Evolutionary conservation across 2,888 invertebrate species (phyloP).

Genomic region (Drosophila koepferae): DNA sequence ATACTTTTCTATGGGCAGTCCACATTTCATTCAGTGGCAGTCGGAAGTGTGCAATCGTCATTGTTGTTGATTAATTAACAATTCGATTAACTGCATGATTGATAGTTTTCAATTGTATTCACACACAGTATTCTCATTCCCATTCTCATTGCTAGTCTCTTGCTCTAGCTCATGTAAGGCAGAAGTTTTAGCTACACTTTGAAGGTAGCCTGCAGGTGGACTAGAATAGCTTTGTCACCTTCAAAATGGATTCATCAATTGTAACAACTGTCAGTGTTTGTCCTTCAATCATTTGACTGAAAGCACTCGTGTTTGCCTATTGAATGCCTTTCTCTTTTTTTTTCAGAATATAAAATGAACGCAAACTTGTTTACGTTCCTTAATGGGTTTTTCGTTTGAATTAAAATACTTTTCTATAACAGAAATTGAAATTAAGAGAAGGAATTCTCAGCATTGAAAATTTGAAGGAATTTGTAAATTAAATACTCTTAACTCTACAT

Average conservation of each 20-base stretch:
- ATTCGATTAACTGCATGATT: slow-evolving; percentile 61
- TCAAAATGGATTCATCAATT: slow-evolving; percentile 35
- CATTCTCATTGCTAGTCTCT: not conserved
- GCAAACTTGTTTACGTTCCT: not conserved
- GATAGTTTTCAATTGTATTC: slow-evolving; percentile 39
- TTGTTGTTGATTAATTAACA: slow-evolving; percentile 59
- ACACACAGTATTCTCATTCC: slow-evolving; percentile 10
- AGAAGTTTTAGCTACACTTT: slow-evolving; percentile 6
- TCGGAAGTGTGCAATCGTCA: slow-evolving; percentile 52
- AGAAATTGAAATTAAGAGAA: not conserved
- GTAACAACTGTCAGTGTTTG: slow-evolving; percentile 2
- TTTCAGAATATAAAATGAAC: not conserved
- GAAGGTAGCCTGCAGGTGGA: slow-evolving; percentile 14
- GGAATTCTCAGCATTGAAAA: not conserved
- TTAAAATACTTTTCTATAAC: not conserved
- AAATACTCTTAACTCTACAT: not conserved
- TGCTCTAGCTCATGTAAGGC: not conserved
- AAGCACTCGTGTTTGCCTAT: not conserved
- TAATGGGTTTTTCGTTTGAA: not conserved
- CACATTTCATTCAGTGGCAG: slow-evolving; percentile 29
- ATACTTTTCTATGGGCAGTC: slow-evolving; percentile 27
- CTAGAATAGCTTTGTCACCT: slow-evolving; percentile 1
- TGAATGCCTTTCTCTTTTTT: not conserved
- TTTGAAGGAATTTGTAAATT: not conserved
- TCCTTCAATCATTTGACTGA: slow-evolving; percentile 12